Conservation (phyloP, 2,113 vertebrate genomes). For the Odobenus rosmarus region DNA sequence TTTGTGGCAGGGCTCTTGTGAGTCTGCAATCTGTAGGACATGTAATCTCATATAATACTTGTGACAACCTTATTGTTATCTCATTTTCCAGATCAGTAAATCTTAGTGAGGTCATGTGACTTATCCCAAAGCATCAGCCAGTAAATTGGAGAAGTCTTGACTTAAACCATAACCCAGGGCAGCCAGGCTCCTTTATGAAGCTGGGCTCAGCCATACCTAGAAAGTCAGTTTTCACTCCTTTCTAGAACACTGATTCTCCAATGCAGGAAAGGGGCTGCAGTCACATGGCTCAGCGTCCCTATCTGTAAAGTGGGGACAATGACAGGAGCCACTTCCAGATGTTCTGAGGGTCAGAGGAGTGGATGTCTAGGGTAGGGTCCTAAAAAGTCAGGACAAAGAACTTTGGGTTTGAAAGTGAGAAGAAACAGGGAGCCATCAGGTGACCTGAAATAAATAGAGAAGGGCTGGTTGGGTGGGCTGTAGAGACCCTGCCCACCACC, state of each 20-base stretch:
- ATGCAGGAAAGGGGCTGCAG: rapidly evolving
- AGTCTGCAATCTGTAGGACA: not conserved
- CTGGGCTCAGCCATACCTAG: not conserved
- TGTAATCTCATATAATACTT: rapidly evolving
- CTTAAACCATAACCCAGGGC: rapidly evolving
- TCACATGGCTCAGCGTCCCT: rapidly evolving
- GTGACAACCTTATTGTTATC: rapidly evolving
- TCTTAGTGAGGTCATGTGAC: too few relatives aligned
- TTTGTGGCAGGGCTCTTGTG: not conserved
- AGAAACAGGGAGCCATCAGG: not conserved
- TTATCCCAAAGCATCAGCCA: too few relatives aligned
- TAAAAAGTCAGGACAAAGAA: not conserved
- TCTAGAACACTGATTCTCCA: not conserved
- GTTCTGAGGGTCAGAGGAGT: rapidly evolving
- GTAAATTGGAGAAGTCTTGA: not conserved
- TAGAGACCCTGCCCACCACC: rapidly evolving
- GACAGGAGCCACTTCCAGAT: rapidly evolving
- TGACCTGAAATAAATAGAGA: rapidly evolving
- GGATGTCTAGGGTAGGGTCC: not conserved
- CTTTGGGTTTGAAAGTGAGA: not conserved
- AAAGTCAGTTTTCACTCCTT: not conserved
- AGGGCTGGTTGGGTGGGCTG: rapidly evolving
- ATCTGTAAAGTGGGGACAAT: not conserved
- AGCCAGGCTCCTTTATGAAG: rapidly evolving
- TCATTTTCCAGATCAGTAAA: not conserved